Conservation (phyloP, 2,888 invertebrate genomes). For the Drosophila neutralis region DNA sequence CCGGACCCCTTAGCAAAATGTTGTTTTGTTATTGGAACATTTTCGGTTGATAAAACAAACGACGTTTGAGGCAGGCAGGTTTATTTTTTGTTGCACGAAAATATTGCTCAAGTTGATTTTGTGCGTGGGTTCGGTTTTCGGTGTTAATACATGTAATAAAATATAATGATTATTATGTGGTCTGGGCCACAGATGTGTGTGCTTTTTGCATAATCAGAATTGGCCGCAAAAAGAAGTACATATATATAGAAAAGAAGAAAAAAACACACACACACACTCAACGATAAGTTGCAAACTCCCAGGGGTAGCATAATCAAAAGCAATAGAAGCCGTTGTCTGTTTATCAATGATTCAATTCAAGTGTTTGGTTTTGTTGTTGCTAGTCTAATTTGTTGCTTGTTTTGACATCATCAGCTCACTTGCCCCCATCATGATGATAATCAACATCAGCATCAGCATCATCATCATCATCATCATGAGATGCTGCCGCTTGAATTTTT, state of each 20-base stretch:
- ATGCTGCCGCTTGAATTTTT: slow-evolving; percentile 72
- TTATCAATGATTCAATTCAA: slow-evolving; percentile 75
- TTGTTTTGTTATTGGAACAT: slow-evolving; percentile 60
- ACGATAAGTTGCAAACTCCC: slow-evolving; percentile 7
- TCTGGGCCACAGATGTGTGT: slow-evolving; percentile 37
- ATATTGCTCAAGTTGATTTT: slow-evolving; percentile 34
- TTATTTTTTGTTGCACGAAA: slow-evolving; percentile 14
- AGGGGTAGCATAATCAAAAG: slow-evolving; percentile 44
- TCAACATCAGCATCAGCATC: slow-evolving; percentile 31
- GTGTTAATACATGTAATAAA: slow-evolving; percentile 63
- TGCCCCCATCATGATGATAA: slow-evolving; percentile 18
- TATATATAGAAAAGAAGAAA: neutral
- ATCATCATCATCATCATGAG: neutral
- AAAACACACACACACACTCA: neutral
- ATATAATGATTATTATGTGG: slow-evolving; percentile 72
- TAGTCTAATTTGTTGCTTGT: slow-evolving; percentile 72
- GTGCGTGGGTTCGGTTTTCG: slow-evolving; percentile 24
- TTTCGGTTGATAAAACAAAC: slow-evolving; percentile 58
- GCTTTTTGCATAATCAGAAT: slow-evolving; percentile 48
- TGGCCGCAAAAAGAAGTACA: neutral
- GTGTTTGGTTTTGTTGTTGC: slow-evolving; percentile 31
- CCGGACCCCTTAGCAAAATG: slow-evolving; percentile 23
- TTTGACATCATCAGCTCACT: slow-evolving; percentile 64
- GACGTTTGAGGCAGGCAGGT: slow-evolving; percentile 40
- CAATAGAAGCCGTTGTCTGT: slow-evolving; percentile 45